Evolutionary conservation across 2,797 vertebrate genomes (phyloP), one percentile per base, ranked within the genome.

Genomic region (Glyptemys insculpta): DNA sequence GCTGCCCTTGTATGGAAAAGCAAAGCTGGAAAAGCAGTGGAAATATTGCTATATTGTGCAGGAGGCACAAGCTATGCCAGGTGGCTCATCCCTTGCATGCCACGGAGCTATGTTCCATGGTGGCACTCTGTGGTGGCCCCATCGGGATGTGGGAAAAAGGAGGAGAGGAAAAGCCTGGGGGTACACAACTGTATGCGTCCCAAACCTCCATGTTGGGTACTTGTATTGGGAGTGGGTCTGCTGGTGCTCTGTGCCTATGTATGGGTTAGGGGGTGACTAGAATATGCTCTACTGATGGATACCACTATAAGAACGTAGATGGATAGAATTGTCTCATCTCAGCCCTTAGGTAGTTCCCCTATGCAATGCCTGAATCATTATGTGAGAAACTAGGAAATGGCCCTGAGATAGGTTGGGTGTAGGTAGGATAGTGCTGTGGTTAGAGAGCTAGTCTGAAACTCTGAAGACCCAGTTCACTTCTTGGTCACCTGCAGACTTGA

Each of bases 241-340:
- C n/a, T 23, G 19, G 10, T 21, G n/a, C 18, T 68, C 65, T 10
- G 8, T 72, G n/a, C n/a, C n/a, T 72, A 6, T 37, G 19, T 23
- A 72, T 41, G 19, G n/a, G 10, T 23, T 72, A 72, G 19, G 18
- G 9, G n/a, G 16, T 59, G 34, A 68, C 16, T 68, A 68, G n/a
- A 37, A 72, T 11, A 41, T 23, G 19, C 65, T 23, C 10, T 72
- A 41, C n/a, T 72, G n/a, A 72, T 72, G n/a, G 9, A 41, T 41
- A 23, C n/a, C 9, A 23, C n/a, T 41, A 41, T 72, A 72, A 16
- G 23, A 23, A 52, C 12, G 15, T 0, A 41, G 59, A n/a, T 8
- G 21, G n/a, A 15, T 27, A 6, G 1, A 2, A 41, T 10, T 10
- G 8, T 41, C 7, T 72, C 21, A n/a, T 72, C n/a, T 19, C n/a